phyloP scores from a whole-genome alignment of 1,140 invertebrate genomes.

The Parasteatoda tepidariorum region DNA sequence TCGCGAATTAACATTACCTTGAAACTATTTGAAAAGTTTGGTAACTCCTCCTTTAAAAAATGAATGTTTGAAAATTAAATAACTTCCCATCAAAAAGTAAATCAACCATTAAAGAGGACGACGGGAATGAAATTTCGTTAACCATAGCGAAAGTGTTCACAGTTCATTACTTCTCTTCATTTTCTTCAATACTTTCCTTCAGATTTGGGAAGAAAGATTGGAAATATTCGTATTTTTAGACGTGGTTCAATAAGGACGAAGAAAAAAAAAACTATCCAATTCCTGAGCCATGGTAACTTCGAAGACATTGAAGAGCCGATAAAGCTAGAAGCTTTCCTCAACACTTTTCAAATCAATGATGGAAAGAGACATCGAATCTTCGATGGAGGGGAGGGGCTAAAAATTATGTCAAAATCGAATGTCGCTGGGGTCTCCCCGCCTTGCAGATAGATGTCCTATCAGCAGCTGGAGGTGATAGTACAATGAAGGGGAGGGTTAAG shows the following conservation, averaged over 20 bases:
- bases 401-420: slow-evolving; percentile 57
- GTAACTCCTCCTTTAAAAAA: no score
- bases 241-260: slow-evolving; percentile 30
- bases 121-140: neutral
- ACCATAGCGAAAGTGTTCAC: slow-evolving; percentile 7
- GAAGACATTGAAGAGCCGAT: slow-evolving; percentile 17
- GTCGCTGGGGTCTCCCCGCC: slow-evolving; percentile 4
- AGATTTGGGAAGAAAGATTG: neutral
- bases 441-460: slow-evolving; percentile 32
- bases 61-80: no score
- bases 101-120: neutral
- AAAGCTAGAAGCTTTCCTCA: neutral
- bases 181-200: neutral
- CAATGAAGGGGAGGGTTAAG: slow-evolving; percentile 36
- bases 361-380: slow-evolving; percentile 24
- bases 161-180: slow-evolving; percentile 40
- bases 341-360: slow-evolving; percentile 19
- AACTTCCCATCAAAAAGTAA: neutral
- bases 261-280: slow-evolving; percentile 2
- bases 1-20: no score
- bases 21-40: no score
- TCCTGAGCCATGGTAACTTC: neutral
- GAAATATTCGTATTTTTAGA: neutral
- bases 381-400: slow-evolving; percentile 1
- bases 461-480: slow-evolving; percentile 53